Conservation (phyloP, 2,797 vertebrate species). For the Micropoecilia bifurca region DNA sequence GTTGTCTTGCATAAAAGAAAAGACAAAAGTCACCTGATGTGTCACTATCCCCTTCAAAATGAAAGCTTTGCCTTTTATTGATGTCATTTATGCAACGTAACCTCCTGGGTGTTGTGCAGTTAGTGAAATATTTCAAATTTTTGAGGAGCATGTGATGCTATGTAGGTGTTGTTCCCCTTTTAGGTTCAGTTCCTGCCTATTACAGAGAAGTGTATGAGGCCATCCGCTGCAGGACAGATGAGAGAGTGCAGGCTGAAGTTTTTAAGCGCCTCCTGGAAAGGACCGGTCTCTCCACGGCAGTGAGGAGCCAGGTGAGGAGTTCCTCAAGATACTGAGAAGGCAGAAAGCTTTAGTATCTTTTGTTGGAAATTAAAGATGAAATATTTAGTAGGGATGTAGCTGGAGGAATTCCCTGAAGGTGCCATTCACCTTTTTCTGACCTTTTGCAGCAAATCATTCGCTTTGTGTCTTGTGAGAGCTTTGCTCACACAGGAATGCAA, state of each 20-base stretch:
- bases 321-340: background rate
- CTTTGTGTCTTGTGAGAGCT: conserved; percentile 45
- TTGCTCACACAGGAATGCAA: conserved; percentile 55
- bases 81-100: background rate
- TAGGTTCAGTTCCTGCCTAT: conserved; percentile 85
- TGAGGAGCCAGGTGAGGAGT: conserved; percentile 77
- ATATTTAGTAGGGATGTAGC: background rate
- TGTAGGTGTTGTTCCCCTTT: conserved; percentile 54
- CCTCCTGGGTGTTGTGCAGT: background rate
- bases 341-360: background rate
- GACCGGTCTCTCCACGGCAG: conserved; percentile 71
- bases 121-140: background rate
- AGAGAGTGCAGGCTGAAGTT: conserved; percentile 79
- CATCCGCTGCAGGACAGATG: conserved; percentile 78
- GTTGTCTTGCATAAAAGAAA: background rate
- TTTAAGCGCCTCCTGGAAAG: conserved; percentile 82
- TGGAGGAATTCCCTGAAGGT: background rate
- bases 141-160: conserved; percentile 22
- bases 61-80: background rate
- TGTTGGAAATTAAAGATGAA: background rate
- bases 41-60: conserved; percentile 4
- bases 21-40: conserved; percentile 28
- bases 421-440: conserved; percentile 42
- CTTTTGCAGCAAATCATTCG: conserved; percentile 19
- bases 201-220: conserved; percentile 85